These are phyloP conservation scores for Sesia apiformis DNA, from an alignment of 2,888 invertebrate species.

Conservation along the genomic window DNA sequence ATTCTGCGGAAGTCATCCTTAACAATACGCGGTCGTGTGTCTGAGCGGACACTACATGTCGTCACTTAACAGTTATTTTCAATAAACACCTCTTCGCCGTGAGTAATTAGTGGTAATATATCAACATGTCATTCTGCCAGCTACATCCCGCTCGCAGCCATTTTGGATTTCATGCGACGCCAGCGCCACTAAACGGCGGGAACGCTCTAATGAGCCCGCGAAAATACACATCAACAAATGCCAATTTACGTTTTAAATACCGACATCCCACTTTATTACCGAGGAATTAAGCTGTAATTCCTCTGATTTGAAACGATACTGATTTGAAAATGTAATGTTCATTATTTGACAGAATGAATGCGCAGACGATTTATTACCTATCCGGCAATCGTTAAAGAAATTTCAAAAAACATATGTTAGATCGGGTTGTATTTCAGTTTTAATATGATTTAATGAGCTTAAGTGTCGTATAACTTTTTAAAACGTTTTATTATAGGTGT, in stretches of 20 bases:
- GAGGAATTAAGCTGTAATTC: conserved; percentile 12
- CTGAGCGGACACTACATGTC: conserved; percentile 48
- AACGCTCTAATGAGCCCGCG: conserved; percentile 49
- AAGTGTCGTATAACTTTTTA: conserved; percentile 21
- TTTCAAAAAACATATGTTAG: conserved; percentile 28
- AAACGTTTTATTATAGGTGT: conserved; percentile 17
- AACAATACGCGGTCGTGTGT: conserved; percentile 7
- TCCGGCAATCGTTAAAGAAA: conserved; percentile 26
- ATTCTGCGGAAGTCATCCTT: conserved; percentile 15
- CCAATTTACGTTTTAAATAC: conserved; percentile 1
- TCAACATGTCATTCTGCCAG: conserved; percentile 53
- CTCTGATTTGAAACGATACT: conserved; percentile 5
- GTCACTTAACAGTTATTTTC: conserved; percentile 59
- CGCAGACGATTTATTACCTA: conserved; percentile 28
- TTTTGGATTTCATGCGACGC: conserved; percentile 25
- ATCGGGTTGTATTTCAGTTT: conserved; percentile 34
- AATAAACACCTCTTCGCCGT: conserved; percentile 61
- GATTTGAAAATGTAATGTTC: conserved; percentile 8
- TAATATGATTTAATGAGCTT: conserved; percentile 30
- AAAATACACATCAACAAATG: conserved; percentile 33
- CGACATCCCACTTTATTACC: conserved; percentile 1
- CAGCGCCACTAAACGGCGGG: conserved; percentile 19
- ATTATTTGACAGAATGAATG: conserved; percentile 13
- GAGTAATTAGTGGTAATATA: conserved; percentile 68
- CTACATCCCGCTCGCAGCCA: conserved; percentile 20